Percentiles rank a stretch among this genome's conserved stretches.
Evolutionary conservation across 2,888 invertebrate species (phyloP).

Genomic region (Geophilus truncorum): DNA sequence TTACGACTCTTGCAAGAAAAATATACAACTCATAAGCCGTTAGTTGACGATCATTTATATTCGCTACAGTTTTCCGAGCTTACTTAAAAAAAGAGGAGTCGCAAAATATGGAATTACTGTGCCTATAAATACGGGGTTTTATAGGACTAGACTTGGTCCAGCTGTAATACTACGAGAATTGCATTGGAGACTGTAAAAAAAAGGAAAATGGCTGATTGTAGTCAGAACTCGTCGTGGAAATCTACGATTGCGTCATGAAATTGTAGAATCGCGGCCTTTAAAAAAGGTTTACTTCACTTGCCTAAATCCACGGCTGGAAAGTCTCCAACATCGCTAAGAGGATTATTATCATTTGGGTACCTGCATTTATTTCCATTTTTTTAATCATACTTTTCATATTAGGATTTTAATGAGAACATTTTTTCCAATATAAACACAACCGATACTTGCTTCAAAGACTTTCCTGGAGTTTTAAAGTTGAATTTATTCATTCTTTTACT

Average conservation of each 20-base stretch:
- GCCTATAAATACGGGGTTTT: neutral
- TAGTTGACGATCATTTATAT: neutral
- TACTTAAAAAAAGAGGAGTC: neutral
- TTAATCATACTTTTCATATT: neutral
- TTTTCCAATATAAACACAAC: too few species aligned
- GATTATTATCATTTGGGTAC: neutral
- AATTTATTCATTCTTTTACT: too few species aligned
- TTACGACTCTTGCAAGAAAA: neutral
- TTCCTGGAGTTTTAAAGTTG: too few species aligned
- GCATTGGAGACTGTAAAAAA: neutral
- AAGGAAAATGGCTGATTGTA: neutral
- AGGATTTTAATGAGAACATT: neutral
- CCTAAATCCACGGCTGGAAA: neutral
- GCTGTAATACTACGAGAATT: neutral
- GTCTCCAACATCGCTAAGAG: neutral
- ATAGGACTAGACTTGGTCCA: neutral
- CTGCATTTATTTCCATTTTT: neutral
- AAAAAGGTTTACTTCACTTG: neutral
- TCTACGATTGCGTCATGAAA: too few species aligned
- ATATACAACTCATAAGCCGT: neutral
- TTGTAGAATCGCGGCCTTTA: neutral
- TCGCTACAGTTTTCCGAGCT: neutral
- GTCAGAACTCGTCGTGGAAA: neutral
- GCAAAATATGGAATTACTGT: neutral
- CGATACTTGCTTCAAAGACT: too few species aligned